Evolutionary conservation across 1,140 invertebrate genomes (phyloP).

Genomic region (Cylas formicarius): DNA sequence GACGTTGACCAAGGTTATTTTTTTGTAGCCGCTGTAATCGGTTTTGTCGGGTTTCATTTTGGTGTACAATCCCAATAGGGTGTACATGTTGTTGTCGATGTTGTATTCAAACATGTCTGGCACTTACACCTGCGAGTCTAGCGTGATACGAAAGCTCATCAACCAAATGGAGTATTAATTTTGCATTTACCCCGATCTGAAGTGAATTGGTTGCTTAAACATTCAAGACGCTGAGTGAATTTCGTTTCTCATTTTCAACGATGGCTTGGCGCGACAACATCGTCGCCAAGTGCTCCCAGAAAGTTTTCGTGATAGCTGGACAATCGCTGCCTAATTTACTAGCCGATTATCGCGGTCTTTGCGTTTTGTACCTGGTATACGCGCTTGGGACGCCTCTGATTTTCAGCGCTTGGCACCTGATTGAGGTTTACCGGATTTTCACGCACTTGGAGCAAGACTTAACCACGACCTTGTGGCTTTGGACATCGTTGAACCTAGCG

Average conservation of each 20-base stretch:
- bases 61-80: not conserved
- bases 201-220: too few relatives aligned
- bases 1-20: not conserved
- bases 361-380: conserved; percentile 10
- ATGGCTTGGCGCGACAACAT: not conserved
- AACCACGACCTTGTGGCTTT: too few relatives aligned
- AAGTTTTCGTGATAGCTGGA: conserved; percentile 1
- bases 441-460: too few relatives aligned
- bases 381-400: too few relatives aligned
- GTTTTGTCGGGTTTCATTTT: not conserved
- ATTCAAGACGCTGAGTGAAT: too few relatives aligned
- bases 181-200: too few relatives aligned
- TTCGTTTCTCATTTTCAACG: not conserved
- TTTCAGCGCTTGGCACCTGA: too few relatives aligned
- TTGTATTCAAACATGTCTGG: not conserved
- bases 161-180: too few relatives aligned
- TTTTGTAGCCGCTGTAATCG: not conserved
- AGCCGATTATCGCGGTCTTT: conserved; percentile 6
- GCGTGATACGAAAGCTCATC: too few relatives aligned
- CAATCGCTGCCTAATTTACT: conserved; percentile 10
- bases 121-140: too few relatives aligned
- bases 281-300: not conserved
- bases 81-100: not conserved
- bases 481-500: not conserved
- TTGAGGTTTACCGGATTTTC: too few relatives aligned